Evolutionary conservation across 2,797 vertebrate genomes (phyloP), one percentile per base, ranked within the genome.

Genomic region (Lophura swinhoii): DNA sequence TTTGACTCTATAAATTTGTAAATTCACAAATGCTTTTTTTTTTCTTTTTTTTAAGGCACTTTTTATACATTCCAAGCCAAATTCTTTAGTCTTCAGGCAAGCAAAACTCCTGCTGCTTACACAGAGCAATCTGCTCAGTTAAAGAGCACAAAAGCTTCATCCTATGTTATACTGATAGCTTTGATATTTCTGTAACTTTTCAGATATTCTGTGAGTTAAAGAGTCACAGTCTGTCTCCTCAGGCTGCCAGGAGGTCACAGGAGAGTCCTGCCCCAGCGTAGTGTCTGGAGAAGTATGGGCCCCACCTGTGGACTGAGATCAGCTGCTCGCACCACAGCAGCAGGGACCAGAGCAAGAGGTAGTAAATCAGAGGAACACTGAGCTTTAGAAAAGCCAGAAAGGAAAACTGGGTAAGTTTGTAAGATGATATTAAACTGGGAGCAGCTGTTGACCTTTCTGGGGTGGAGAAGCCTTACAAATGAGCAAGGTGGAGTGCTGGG

Each of bases 261-360:
- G 8, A 43, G 62, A 78, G 5, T 31, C 26, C 26, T 69, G 55
- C 24, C 35, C 20, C 3, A 6, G 0, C 5, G 11, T 6, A 26
- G 55, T 6, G 8, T 14, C 58, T 33, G 13, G 2, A 48, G 59
- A 31, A 10, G 5, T n/a, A 20, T 1, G 3, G 8, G 4, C 8
- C 8, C 20, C 20, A 12, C 24, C 14, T 1, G 0, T 4, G 43
- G 10, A 20, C 0, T 22, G 53, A 33, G 12, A 35, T 31, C 33
- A 49, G 53, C 39, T 1, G 2, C 48, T 12, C 1, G 1, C 22
- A 26, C 3, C 9, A 10, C 1, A 5, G 4, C 2, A 1, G 5
- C 0, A 2, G 37, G 28, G n/a, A 10, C 28, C 4, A 14, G 16
- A 81, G 14, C 6, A 18, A 22, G 17, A 44, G 46, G 20, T 43